Conservation (phyloP, 2,888 invertebrate genomes). For the Blera fallax region DNA sequence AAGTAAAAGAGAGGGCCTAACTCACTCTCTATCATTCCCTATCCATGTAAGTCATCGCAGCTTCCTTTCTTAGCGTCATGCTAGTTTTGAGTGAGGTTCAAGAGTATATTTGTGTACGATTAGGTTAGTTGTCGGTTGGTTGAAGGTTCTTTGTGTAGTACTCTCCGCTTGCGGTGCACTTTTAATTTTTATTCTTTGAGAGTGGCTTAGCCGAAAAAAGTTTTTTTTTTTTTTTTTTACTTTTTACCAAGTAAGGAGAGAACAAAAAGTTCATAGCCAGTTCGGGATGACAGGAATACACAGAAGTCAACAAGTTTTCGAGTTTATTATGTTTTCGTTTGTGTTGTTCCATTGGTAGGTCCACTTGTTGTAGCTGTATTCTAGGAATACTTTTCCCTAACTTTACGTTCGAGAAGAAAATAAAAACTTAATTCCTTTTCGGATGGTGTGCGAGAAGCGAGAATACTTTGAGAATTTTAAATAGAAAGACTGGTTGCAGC, state of each 20-base stretch:
- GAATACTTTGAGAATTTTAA: constrained; percentile 48
- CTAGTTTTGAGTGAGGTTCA: background rate
- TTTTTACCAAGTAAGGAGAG: background rate
- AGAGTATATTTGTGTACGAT: constrained; percentile 7
- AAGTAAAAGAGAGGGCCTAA: background rate
- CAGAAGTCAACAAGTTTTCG: constrained; percentile 43
- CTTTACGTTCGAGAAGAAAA: constrained; percentile 3
- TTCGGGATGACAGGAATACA: constrained; percentile 22
- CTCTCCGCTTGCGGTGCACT: background rate
- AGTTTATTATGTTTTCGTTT: background rate
- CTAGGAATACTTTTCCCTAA: background rate
- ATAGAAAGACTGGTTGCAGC: background rate
- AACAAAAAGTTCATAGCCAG: constrained; percentile 19
- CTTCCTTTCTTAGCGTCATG: background rate
- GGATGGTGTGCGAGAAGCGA: constrained; percentile 3
- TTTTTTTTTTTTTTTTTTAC: constrained; percentile 2
- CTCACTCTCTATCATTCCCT: background rate
- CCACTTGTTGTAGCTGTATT: constrained; percentile 15
- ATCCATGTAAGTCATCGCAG: background rate
- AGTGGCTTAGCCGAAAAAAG: constrained; percentile 2
- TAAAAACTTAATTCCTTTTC: constrained; percentile 37
- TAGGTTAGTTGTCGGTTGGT: constrained; percentile 3
- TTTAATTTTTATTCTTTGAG: background rate
- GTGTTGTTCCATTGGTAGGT: background rate
- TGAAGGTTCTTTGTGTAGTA: background rate